Conservation (phyloP, 2,797 vertebrate genomes). For the Propithecus deckenii region DNA sequence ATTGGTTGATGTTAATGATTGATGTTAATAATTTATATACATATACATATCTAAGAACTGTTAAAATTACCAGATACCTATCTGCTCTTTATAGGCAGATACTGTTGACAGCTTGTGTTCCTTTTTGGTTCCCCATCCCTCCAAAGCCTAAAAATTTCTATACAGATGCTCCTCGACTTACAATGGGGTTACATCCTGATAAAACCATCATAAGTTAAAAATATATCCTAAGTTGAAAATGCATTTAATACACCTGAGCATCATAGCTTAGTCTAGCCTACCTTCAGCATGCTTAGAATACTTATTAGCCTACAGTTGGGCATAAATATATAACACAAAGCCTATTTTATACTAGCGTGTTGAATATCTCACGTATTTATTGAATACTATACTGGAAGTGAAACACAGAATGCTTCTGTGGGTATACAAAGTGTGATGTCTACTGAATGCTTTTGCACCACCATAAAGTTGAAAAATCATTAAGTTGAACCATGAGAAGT, state of each 20-base stretch:
- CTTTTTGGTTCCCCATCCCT: not conserved
- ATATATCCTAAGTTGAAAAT: not conserved
- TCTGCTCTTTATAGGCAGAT: not conserved
- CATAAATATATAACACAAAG: not conserved
- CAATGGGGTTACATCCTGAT: not conserved
- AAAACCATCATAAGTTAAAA: not conserved
- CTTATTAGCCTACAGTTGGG: not conserved
- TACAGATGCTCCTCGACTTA: not conserved
- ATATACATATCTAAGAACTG: not conserved
- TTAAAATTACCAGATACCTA: not conserved
- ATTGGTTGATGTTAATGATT: not conserved
- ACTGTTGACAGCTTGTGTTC: not conserved
- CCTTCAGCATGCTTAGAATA: not conserved
- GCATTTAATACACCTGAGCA: not conserved
- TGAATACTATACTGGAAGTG: not conserved
- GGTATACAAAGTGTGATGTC: not conserved
- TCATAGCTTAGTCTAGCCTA: not conserved
- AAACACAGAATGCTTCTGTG: not conserved
- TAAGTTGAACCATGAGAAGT: not conserved
- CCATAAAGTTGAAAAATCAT: not conserved
- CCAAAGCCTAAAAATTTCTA: not conserved
- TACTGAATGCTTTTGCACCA: not conserved
- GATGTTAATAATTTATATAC: not conserved
- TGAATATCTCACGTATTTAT: not conserved
- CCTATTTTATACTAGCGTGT: not conserved